Percentiles rank a stretch among this genome's conserved stretches.
phyloP scores from a whole-genome alignment of 2,113 vertebrate genomes.

The Gymnocephalus cernua region DNA sequence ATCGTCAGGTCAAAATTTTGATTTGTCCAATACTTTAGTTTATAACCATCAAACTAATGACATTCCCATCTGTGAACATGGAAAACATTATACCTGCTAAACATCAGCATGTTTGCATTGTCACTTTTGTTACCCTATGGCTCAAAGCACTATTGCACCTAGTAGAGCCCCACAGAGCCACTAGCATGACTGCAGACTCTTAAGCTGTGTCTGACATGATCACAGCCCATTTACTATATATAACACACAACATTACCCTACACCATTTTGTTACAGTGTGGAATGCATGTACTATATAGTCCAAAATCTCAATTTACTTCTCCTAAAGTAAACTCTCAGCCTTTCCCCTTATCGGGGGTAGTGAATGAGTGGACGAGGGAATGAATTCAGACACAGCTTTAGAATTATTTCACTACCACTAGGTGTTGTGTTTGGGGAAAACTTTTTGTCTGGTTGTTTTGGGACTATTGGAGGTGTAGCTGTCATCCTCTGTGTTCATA shows the following conservation, averaged over 20 bases:
- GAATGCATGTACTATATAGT: neutral
- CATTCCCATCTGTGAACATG: neutral
- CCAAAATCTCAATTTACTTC: neutral
- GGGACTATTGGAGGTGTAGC: conserved; percentile 16
- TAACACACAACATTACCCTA: neutral
- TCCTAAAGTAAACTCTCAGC: neutral
- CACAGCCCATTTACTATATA: neutral
- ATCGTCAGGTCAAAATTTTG: no score
- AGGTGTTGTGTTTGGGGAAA: neutral
- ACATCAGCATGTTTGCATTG: neutral
- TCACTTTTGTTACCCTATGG: neutral
- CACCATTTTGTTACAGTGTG: neutral
- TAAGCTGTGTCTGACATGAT: neutral
- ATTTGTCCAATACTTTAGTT: no score
- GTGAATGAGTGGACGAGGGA: neutral
- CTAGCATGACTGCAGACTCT: neutral
- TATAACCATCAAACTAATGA: neutral
- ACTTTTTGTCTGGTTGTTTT: conserved; percentile 1
- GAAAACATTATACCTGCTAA: neutral
- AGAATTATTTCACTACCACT: neutral
- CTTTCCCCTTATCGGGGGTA: neutral
- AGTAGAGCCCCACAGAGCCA: neutral
- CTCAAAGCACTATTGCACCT: neutral
- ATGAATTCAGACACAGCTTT: neutral
- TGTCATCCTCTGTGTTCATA: conserved; percentile 14